Evolutionary conservation across 2,888 invertebrate genomes (phyloP).

Genomic region (Slavum lentiscoides): DNA sequence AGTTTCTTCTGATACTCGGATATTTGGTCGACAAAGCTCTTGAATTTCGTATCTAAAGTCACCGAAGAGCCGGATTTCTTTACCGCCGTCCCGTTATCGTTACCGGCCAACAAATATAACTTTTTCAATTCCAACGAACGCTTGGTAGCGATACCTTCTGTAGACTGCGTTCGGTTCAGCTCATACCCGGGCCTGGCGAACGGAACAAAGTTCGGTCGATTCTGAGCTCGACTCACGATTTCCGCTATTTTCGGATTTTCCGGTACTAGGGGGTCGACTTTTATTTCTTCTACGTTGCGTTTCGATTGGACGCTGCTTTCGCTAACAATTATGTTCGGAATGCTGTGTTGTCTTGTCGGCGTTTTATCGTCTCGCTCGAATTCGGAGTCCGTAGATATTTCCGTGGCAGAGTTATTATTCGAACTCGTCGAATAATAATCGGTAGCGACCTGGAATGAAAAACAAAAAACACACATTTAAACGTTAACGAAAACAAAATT

Average conservation of each 20-base stretch:
- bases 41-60: conserved; percentile 80
- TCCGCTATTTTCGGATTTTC: conserved; percentile 51
- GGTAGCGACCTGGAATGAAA: conserved; percentile 52
- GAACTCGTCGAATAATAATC: conserved; percentile 54
- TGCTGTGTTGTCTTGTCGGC: conserved; percentile 69
- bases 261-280: conserved; percentile 49
- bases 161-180: conserved; percentile 80
- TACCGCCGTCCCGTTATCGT: conserved; percentile 62
- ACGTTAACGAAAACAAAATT: not conserved
- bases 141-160: conserved; percentile 85
- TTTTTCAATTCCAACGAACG: conserved; percentile 84
- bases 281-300: conserved; percentile 56
- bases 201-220: conserved; percentile 58
- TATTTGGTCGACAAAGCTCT: conserved; percentile 81
- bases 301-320: conserved; percentile 71
- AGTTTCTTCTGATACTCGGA: conserved; percentile 85
- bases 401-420: conserved; percentile 76
- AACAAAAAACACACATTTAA: not conserved
- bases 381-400: conserved; percentile 90
- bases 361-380: conserved; percentile 78
- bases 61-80: conserved; percentile 83
- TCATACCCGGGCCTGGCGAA: conserved; percentile 72
- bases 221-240: conserved; percentile 43
- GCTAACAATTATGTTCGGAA: conserved; percentile 77
- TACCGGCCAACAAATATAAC: conserved; percentile 78